A percentile compares a stretch with the other conserved stretches of the same genome.
phyloP scores from a whole-genome alignment of 1,140 invertebrate genomes.

The Tetragonula clypearis region DNA sequence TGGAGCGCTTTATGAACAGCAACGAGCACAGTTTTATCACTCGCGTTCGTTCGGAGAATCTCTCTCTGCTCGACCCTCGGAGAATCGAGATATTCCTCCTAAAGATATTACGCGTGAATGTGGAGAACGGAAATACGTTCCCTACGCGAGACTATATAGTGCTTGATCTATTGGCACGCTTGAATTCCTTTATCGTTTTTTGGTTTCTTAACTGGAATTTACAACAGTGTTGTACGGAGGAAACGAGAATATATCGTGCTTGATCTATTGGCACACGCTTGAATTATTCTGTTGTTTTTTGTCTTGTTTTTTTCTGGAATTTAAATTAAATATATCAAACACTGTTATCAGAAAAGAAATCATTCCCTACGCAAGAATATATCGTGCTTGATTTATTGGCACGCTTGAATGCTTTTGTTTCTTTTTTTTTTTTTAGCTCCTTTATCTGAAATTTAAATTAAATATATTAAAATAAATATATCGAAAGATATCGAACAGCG shows the following conservation, averaged over 20 bases:
- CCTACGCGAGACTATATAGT: not conserved
- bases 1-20: constrained; percentile 68
- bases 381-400: not conserved
- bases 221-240: no score
- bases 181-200: not conserved
- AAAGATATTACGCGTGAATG: not conserved
- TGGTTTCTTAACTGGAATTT: no score
- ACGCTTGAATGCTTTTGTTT: no score
- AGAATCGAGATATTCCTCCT: constrained; percentile 18
- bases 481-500: no score
- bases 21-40: constrained; percentile 58
- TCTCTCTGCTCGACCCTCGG: not conserved
- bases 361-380: not conserved
- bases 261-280: not conserved
- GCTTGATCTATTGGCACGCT: not conserved
- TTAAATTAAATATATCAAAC: no score
- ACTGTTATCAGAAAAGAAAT: no score
- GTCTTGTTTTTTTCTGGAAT: not conserved
- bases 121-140: not conserved
- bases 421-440: no score
- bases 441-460: no score
- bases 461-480: no score
- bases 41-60: constrained; percentile 12
- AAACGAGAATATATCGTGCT: not conserved
- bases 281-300: no score